A percentile compares a stretch with the other conserved stretches of the same genome.
Conservation (phyloP, 1,140 invertebrate species). For the Mactra quadrangularis region DNA sequence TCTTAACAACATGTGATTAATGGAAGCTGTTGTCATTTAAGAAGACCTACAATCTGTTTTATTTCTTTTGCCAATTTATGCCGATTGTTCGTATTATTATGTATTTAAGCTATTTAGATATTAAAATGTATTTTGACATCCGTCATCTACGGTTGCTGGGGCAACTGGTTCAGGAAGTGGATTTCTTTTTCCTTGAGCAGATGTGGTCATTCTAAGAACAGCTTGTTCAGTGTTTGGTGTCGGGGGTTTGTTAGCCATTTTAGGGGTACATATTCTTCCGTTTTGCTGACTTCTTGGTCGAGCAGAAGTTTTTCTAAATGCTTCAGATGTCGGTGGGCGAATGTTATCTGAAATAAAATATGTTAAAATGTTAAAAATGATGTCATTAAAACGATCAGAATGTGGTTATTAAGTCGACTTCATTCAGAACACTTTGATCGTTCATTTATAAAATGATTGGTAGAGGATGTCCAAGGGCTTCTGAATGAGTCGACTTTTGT, state of each 20-base stretch:
- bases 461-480: no score
- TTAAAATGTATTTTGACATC: conserved; percentile 52
- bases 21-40: no score
- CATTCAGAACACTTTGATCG: no score
- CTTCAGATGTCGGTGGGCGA: conserved; percentile 46
- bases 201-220: conserved; percentile 46
- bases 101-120: no score
- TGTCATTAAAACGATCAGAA: no score
- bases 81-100: no score
- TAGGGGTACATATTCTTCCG: conserved; percentile 32
- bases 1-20: no score
- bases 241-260: conserved; percentile 5
- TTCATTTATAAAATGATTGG: no score
- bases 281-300: conserved; percentile 42
- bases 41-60: no score
- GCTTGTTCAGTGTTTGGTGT: not conserved
- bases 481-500: no score
- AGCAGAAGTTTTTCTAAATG: conserved; percentile 49
- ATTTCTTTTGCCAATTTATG: no score
- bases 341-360: conserved; percentile 34
- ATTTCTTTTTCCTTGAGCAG: conserved; percentile 48
- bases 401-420: no score
- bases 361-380: not conserved
- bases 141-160: conserved; percentile 53
- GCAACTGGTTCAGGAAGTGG: conserved; percentile 31